Conservation (phyloP, 2,888 invertebrate species). For the Allophyes oxyacanthae region DNA sequence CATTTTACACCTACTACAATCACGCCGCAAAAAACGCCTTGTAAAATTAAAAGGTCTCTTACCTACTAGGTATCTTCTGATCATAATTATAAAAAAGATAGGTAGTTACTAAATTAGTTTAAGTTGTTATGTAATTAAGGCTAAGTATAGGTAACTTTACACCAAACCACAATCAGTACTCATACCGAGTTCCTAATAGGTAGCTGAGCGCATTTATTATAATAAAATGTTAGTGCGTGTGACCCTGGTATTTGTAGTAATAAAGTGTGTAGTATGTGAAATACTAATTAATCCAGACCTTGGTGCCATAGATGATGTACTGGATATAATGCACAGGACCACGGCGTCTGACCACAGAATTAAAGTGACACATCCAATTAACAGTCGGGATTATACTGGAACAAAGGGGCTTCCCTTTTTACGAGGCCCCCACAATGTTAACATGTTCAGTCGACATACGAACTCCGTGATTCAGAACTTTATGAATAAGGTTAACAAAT, state of each 20-base stretch:
- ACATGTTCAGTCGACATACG: conserved; percentile 1
- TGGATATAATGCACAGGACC: conserved; percentile 26
- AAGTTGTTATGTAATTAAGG: conserved; percentile 14
- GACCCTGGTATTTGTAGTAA: conserved; percentile 8
- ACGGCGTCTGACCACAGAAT: background rate
- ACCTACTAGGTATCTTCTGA: too few species aligned
- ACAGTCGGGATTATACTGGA: background rate
- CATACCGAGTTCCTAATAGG: conserved; percentile 4
- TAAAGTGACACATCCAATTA: background rate
- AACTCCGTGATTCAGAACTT: conserved; percentile 14
- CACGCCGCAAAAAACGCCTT: too few species aligned
- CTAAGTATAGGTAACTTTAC: background rate
- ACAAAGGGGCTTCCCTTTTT: conserved; percentile 3
- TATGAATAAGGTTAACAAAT: conserved; percentile 7
- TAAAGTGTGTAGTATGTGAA: conserved; percentile 8
- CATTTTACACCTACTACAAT: too few species aligned
- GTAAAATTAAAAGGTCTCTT: too few species aligned
- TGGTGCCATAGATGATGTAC: conserved; percentile 44
- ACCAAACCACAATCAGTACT: conserved; percentile 20
- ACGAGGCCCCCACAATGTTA: conserved; percentile 1
- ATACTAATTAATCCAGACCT: conserved; percentile 26
- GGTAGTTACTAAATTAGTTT: conserved; percentile 9
- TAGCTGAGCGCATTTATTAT: conserved; percentile 3
- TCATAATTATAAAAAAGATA: too few species aligned
- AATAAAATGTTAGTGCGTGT: conserved; percentile 26